Conservation (phyloP, 2,113 vertebrate genomes). For the Myotis lucifugus region DNA sequence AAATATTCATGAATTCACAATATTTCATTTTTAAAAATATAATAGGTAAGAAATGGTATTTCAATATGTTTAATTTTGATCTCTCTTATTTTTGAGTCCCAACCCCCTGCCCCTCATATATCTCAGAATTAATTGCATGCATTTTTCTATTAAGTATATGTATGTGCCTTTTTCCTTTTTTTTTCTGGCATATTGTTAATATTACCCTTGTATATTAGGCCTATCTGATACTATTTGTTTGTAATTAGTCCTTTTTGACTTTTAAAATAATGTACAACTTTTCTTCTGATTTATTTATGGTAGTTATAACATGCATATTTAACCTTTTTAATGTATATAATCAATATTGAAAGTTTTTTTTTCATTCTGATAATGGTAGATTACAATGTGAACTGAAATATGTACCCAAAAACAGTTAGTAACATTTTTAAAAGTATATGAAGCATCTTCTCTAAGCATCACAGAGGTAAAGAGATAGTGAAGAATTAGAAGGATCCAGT, state of each 20-base stretch:
- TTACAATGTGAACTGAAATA: not conserved
- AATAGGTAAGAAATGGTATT: not conserved
- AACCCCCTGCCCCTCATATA: too few species aligned
- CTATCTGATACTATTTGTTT: not conserved
- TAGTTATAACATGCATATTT: not conserved
- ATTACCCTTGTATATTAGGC: not conserved
- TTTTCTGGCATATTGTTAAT: not conserved
- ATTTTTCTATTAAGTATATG: not conserved
- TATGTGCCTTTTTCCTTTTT: not conserved
- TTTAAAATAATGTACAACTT: not conserved
- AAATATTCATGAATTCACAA: not conserved
- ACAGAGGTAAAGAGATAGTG: not conserved
- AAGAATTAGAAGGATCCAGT: not conserved
- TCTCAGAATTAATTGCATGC: not conserved
- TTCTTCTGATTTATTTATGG: not conserved
- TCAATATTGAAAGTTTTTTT: not conserved
- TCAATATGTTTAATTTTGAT: not conserved
- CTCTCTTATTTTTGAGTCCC: not conserved
- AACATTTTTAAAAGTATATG: not conserved
- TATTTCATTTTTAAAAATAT: not conserved
- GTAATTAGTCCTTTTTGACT: not conserved
- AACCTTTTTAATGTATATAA: not conserved
- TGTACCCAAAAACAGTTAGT: not conserved
- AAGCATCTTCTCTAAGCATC: not conserved
- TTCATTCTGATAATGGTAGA: not conserved